phyloP scores from a whole-genome alignment of 2,888 invertebrate species.

The Fragum fragum region DNA sequence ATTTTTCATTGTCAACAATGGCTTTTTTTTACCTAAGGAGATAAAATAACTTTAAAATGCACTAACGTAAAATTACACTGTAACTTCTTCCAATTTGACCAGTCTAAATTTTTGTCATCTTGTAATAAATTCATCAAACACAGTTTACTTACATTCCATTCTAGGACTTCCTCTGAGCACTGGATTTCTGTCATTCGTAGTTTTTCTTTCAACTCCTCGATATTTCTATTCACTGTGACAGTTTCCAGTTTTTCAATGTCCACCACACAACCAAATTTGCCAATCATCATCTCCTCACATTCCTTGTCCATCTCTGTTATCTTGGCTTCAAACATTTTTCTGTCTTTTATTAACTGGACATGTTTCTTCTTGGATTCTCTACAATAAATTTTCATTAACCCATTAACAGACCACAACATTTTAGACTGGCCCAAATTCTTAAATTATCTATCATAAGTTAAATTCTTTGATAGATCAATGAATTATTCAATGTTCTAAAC shows the following conservation, averaged over 20 bases:
- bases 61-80: too few relatives aligned
- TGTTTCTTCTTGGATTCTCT: slow-evolving; percentile 86
- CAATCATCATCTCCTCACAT: slow-evolving; percentile 86
- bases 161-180: slow-evolving; percentile 80
- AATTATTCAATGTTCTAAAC: too few relatives aligned
- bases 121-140: too few relatives aligned
- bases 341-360: slow-evolving; percentile 85
- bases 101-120: slow-evolving; percentile 1
- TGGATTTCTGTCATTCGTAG: slow-evolving; percentile 81
- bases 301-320: slow-evolving; percentile 83
- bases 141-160: slow-evolving; percentile 82
- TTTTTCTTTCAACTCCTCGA: slow-evolving; percentile 86
- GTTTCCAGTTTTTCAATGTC: slow-evolving; percentile 86
- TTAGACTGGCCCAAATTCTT: too few relatives aligned
- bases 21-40: too few relatives aligned
- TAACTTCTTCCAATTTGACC: too few relatives aligned
- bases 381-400: too few relatives aligned
- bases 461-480: too few relatives aligned
- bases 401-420: too few relatives aligned
- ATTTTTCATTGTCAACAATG: too few relatives aligned
- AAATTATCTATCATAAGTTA: too few relatives aligned
- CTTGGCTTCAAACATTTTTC: slow-evolving; percentile 83
- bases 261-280: slow-evolving; percentile 86
- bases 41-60: too few relatives aligned
- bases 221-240: slow-evolving; percentile 85